Conservation (phyloP, 1,140 invertebrate genomes). For the Colletes latitarsis region DNA sequence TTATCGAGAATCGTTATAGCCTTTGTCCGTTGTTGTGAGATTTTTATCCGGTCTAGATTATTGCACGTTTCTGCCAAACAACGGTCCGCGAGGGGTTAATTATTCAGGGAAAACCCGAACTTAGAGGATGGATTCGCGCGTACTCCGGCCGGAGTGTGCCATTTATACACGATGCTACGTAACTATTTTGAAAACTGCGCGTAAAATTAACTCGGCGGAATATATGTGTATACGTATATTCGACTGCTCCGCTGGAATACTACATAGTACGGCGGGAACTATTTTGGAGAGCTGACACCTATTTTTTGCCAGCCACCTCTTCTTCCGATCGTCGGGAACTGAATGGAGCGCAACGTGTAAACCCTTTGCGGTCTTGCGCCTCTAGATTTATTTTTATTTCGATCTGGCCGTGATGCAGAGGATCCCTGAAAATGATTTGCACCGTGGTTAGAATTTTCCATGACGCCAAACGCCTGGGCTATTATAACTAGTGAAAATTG, state of each 20-base stretch:
- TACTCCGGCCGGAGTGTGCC: background rate
- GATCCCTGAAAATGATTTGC: background rate
- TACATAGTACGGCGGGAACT: constrained; percentile 16
- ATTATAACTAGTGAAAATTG: no score
- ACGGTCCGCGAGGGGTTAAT: background rate
- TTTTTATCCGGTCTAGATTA: no score
- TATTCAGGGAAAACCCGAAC: background rate
- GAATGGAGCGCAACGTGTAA: background rate
- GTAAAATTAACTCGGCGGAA: constrained; percentile 26
- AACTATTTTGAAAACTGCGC: constrained; percentile 32
- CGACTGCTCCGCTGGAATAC: constrained; percentile 19
- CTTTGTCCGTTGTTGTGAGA: no score
- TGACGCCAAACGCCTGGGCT: no score
- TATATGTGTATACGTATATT: background rate
- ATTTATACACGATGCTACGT: constrained; percentile 29
- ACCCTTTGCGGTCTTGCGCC: background rate
- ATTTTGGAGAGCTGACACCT: constrained; percentile 16
- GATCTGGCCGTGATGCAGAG: background rate
- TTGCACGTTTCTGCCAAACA: no score
- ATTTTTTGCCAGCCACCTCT: background rate
- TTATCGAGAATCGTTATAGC: no score
- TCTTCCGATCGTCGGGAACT: background rate
- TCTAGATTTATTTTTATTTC: background rate
- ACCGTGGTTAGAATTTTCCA: no score
- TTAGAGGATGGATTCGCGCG: background rate